Percentiles rank a stretch among this genome's conserved stretches.
phyloP scores from a whole-genome alignment of 2,888 invertebrate species.

The Adelphocoris suturalis region DNA sequence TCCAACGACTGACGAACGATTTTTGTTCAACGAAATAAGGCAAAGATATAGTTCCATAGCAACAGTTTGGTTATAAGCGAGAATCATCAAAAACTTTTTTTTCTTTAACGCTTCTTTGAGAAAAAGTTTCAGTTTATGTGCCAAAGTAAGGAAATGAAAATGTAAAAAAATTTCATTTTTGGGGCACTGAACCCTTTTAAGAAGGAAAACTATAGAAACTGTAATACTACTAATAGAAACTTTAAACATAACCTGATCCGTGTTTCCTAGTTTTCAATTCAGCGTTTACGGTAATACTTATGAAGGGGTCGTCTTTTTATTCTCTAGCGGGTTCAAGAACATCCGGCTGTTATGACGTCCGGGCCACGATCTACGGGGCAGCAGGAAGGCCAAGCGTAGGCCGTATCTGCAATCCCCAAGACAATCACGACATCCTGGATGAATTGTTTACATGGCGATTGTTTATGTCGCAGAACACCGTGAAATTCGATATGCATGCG shows the following conservation, averaged over 20 bases:
- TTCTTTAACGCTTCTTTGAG: no score
- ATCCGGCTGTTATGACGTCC: conserved; percentile 24
- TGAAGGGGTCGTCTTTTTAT: neutral
- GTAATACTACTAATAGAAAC: no score
- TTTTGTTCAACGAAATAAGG: no score
- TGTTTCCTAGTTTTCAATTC: neutral
- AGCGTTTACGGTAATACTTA: neutral
- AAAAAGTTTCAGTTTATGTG: no score
- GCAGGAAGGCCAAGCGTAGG: conserved; percentile 1
- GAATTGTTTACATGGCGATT: neutral
- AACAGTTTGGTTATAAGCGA: no score
- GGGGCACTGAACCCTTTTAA: no score
- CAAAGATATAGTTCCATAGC: no score
- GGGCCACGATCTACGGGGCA: conserved; percentile 26
- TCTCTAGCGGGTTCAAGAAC: neutral
- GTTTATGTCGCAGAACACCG: neutral
- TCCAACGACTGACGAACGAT: no score
- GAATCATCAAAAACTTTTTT: no score
- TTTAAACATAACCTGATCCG: neutral
- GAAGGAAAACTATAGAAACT: neutral
- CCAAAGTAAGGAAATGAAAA: no score
- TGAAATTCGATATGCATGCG: neutral
- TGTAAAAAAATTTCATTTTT: no score
- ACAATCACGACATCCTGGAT: conserved; percentile 19
- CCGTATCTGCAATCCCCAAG: neutral